Conservation (phyloP, 2,888 invertebrate genomes). For the Yponomeuta malinellus region DNA sequence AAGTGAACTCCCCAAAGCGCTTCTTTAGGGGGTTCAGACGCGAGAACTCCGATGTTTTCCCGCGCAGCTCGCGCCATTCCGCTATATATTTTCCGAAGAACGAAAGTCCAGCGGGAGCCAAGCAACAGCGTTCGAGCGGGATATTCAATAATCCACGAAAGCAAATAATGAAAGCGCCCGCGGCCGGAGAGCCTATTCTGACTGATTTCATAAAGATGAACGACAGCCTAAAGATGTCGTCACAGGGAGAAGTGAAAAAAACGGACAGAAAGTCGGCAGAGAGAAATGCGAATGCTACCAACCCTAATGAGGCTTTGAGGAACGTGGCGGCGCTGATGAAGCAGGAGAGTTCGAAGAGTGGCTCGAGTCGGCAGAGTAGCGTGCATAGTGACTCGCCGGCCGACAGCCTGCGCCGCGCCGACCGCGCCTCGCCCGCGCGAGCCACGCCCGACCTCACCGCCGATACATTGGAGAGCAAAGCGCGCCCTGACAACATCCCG, state of each 20-base stretch:
- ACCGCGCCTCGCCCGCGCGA: slow-evolving; percentile 51
- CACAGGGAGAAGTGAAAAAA: slow-evolving; percentile 57
- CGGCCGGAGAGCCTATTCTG: slow-evolving; percentile 80
- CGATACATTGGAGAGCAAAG: slow-evolving; percentile 24
- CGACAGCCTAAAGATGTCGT: slow-evolving; percentile 66
- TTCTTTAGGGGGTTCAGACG: slow-evolving; percentile 87
- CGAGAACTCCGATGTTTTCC: slow-evolving; percentile 90
- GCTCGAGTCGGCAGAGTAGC: slow-evolving; percentile 59
- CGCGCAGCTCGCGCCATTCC: slow-evolving; percentile 84
- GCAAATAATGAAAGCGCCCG: slow-evolving; percentile 57
- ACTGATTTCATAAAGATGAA: slow-evolving; percentile 81
- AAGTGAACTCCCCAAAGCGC: slow-evolving; percentile 80
- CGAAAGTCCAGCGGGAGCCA: slow-evolving; percentile 63
- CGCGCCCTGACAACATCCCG: not conserved
- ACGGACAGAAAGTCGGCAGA: slow-evolving; percentile 40
- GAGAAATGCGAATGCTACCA: slow-evolving; percentile 42
- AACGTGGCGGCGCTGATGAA: slow-evolving; percentile 60
- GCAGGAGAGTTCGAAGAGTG: slow-evolving; percentile 54
- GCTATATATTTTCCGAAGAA: slow-evolving; percentile 79
- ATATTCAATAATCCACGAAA: slow-evolving; percentile 81
- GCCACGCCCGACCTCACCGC: slow-evolving; percentile 59
- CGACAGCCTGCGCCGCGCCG: slow-evolving; percentile 56
- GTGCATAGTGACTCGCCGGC: slow-evolving; percentile 63
- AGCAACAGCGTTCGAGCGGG: slow-evolving; percentile 79
- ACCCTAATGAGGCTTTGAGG: slow-evolving; percentile 65